Conservation (phyloP, 2,888 invertebrate species). For the Anorthoa munda region DNA sequence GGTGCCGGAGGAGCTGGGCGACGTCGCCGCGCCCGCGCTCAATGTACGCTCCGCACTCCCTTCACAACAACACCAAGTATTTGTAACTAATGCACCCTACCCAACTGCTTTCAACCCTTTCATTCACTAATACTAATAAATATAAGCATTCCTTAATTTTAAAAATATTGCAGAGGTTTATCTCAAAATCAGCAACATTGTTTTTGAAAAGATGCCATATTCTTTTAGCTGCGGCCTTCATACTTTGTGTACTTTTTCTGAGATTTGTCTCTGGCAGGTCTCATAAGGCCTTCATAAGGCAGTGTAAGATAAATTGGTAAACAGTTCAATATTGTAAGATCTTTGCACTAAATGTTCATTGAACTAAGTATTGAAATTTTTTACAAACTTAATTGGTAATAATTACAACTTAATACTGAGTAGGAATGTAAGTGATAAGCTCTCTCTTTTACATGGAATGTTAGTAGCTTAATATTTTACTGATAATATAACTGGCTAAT, state of each 20-base stretch:
- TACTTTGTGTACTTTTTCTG: not conserved
- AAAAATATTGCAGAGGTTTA: not conserved
- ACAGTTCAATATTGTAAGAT: not conserved
- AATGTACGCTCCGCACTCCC: slow-evolving; percentile 74
- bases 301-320: not conserved
- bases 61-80: slow-evolving; percentile 40
- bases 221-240: not conserved
- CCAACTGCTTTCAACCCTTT: not conserved
- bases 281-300: not conserved
- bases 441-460: not conserved
- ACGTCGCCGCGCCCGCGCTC: slow-evolving; percentile 68
- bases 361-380: not conserved
- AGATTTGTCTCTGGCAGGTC: not conserved
- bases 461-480: no score
- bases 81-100: slow-evolving; percentile 48
- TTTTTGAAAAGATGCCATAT: not conserved
- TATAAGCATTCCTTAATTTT: not conserved
- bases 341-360: not conserved
- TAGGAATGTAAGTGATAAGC: not conserved
- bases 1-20: slow-evolving; percentile 81
- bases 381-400: not conserved
- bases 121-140: not conserved
- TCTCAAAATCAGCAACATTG: not conserved
- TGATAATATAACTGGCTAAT: slow-evolving; percentile 1
- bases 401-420: not conserved